phyloP scores from a whole-genome alignment of 2,888 invertebrate species.

The Leptopilina myrica region DNA sequence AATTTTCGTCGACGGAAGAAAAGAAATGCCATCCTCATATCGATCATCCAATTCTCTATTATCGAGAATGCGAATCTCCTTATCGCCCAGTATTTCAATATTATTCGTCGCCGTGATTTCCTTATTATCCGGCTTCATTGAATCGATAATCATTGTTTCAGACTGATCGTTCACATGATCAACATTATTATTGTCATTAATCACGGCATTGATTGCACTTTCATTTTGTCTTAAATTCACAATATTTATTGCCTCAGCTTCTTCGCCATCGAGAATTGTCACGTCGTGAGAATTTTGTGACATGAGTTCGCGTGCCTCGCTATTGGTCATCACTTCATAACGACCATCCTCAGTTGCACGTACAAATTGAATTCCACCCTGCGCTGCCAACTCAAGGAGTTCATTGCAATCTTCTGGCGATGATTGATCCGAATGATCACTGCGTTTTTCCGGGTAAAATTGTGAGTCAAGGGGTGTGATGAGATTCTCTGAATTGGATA shows the following conservation, averaged over 20 bases:
- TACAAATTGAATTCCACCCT: slow-evolving; percentile 75
- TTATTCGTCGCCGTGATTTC: slow-evolving; percentile 60
- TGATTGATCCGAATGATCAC: slow-evolving; percentile 44
- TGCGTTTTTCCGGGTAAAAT: slow-evolving; percentile 43
- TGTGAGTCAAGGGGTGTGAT: slow-evolving; percentile 52
- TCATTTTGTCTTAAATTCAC: slow-evolving; percentile 56
- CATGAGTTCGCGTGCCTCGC: slow-evolving; percentile 75
- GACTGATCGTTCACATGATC: background rate
- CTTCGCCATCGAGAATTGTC: slow-evolving; percentile 71
- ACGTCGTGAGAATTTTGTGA: slow-evolving; percentile 74
- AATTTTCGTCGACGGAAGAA: slow-evolving; percentile 69
- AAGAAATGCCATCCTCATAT: slow-evolving; percentile 66
- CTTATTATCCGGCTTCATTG: slow-evolving; percentile 61
- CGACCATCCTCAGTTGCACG: slow-evolving; percentile 75
- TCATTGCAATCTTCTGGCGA: slow-evolving; percentile 72
- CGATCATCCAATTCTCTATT: slow-evolving; percentile 68
- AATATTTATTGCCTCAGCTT: slow-evolving; percentile 70
- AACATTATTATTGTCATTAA: background rate
- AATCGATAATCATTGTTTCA: slow-evolving; percentile 67
- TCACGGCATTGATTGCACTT: background rate
- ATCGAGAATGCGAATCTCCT: slow-evolving; percentile 69
- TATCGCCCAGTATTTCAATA: slow-evolving; percentile 71
- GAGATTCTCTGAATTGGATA: slow-evolving; percentile 50
- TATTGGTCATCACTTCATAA: slow-evolving; percentile 75
- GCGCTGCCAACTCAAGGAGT: slow-evolving; percentile 73